Evolutionary conservation across 2,888 invertebrate species (phyloP).

Genomic region (Sinohyriopsis cumingii): DNA sequence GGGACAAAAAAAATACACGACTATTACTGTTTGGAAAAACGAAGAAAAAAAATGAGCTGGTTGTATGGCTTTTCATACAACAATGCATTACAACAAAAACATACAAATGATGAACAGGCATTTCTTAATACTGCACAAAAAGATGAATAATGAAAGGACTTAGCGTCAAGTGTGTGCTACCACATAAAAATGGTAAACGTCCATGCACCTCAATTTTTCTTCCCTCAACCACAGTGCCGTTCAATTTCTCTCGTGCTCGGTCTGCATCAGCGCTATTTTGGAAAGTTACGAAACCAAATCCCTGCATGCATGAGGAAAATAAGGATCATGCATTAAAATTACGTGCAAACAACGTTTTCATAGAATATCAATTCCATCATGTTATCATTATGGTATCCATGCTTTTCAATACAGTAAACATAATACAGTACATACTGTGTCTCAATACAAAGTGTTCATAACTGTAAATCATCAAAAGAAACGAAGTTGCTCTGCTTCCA

Average conservation of each 20-base stretch:
- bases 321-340: constrained; percentile 77
- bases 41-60: constrained; percentile 36
- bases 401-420: constrained; percentile 5
- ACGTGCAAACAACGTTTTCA: constrained; percentile 62
- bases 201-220: constrained; percentile 98
- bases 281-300: constrained; percentile 99
- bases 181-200: constrained; percentile 67
- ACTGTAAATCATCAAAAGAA: constrained; percentile 7
- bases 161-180: constrained; percentile 62
- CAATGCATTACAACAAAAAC: constrained; percentile 48
- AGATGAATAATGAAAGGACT: constrained; percentile 53
- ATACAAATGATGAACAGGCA: constrained; percentile 57
- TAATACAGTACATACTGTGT: constrained; percentile 1
- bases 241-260: constrained; percentile 99
- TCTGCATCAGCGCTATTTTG: constrained; percentile 99
- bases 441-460: constrained; percentile 1
- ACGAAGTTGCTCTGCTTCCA: neutral
- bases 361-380: constrained; percentile 49
- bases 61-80: constrained; percentile 36
- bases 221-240: constrained; percentile 99
- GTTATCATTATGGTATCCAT: constrained; percentile 5
- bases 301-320: constrained; percentile 89
- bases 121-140: constrained; percentile 68
- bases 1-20: constrained; percentile 35
- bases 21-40: constrained; percentile 27